Percentiles rank a stretch among this genome's conserved stretches.
Conservation (phyloP, 2,888 invertebrate genomes). For the Sesia bembeciformis region DNA sequence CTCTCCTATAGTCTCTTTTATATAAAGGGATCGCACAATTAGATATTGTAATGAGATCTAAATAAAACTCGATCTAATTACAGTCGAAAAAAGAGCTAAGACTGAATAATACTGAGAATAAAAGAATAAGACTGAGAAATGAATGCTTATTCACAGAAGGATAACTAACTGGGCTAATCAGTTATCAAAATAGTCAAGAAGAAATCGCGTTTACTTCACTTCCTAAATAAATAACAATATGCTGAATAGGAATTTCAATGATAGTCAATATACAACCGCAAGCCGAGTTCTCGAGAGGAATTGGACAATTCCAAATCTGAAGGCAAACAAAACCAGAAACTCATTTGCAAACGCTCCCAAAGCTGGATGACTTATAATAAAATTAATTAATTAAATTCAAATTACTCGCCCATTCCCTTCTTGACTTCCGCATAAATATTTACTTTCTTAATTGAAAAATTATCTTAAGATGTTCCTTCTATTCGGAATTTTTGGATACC, state of each 20-base stretch:
- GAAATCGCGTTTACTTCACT: too few species aligned
- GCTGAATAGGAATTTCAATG: neutral
- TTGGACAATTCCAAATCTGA: neutral
- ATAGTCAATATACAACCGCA: neutral
- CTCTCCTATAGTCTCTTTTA: too few species aligned
- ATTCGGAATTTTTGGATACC: neutral
- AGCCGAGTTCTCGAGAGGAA: neutral
- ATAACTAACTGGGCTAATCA: too few species aligned
- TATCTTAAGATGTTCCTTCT: conserved; percentile 10
- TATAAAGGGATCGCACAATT: too few species aligned
- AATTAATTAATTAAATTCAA: conserved; percentile 43
- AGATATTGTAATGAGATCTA: too few species aligned
- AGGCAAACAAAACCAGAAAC: conserved; percentile 14
- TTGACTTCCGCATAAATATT: conserved; percentile 31
- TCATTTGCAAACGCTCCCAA: conserved; percentile 14
- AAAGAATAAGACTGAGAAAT: too few species aligned
- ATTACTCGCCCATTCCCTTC: conserved; percentile 19
- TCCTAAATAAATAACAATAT: too few species aligned
- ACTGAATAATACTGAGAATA: too few species aligned
- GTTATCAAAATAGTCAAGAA: too few species aligned
- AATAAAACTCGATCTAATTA: too few species aligned
- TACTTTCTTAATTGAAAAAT: conserved; percentile 40
- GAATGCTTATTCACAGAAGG: too few species aligned
- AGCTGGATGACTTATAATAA: conserved; percentile 20
- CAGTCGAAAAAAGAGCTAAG: too few species aligned